Conservation (phyloP, 2,113 vertebrate species). For the Gnathonemus echidnorhynchus region DNA sequence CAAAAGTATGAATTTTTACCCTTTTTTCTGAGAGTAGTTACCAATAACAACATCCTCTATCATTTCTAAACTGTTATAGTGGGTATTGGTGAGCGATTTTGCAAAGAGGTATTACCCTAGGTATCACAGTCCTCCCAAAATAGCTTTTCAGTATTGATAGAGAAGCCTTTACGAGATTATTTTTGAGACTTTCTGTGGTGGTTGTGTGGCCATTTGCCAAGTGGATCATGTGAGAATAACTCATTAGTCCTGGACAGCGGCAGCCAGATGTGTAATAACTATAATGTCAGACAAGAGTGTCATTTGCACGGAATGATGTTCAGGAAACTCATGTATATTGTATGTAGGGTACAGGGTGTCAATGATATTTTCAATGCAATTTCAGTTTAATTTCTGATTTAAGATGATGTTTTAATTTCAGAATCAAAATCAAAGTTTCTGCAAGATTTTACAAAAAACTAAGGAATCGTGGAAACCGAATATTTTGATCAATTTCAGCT, state of each 20-base stretch:
- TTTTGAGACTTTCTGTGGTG: not conserved
- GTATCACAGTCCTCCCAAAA: not conserved
- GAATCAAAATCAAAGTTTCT: not conserved
- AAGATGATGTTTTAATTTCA: no score
- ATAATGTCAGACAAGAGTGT: not conserved
- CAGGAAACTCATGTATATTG: not conserved
- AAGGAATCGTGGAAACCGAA: not conserved
- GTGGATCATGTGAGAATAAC: not conserved
- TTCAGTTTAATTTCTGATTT: no score
- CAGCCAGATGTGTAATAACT: not conserved
- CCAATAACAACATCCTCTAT: not conserved
- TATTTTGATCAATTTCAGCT: not conserved
- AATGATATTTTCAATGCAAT: not conserved
- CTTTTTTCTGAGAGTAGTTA: not conserved
- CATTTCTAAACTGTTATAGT: not conserved
- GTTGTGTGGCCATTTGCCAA: not conserved
- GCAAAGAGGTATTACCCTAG: not conserved
- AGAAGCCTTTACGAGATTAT: not conserved
- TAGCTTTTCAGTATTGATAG: not conserved
- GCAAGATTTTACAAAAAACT: not conserved
- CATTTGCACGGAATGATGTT: not conserved
- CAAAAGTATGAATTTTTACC: no score
- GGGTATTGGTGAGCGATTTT: not conserved
- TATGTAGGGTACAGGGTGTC: not conserved
- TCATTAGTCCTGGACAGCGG: not conserved